Percentiles rank a stretch among this genome's conserved stretches.
These are phyloP conservation scores for Tipula vernalis DNA, from an alignment of 2,888 invertebrate genomes.

Conservation along the genomic window DNA sequence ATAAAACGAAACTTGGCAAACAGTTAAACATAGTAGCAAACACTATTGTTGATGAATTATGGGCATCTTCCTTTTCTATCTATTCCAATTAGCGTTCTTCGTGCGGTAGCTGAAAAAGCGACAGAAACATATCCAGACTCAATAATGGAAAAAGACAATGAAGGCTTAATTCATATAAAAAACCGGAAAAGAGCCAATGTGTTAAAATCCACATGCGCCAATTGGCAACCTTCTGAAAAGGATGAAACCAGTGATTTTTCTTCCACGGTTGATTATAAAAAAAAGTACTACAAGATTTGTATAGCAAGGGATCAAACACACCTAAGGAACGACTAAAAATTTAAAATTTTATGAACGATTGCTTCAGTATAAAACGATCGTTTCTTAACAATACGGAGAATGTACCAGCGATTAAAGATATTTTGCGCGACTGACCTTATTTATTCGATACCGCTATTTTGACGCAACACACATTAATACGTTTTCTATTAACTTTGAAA, in stretches of 20 bases:
- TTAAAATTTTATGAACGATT: not conserved
- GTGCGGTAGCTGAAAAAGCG: not conserved
- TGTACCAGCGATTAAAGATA: not conserved
- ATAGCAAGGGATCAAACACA: not conserved
- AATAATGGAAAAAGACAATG: not conserved
- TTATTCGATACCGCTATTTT: slow-evolving; percentile 6
- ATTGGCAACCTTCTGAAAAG: not conserved
- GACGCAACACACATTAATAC: not conserved
- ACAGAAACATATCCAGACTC: slow-evolving; percentile 1
- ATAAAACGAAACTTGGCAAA: not conserved
- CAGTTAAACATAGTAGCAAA: slow-evolving; percentile 1
- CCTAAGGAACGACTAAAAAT: not conserved
- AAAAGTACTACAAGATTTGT: not conserved
- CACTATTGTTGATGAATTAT: slow-evolving; percentile 5
- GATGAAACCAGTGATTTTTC: not conserved
- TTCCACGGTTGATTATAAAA: not conserved
- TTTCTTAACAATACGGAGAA: slow-evolving; percentile 12
- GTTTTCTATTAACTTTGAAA: too few relatives aligned
- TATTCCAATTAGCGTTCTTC: not conserved
- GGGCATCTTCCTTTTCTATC: not conserved
- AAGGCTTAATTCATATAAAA: slow-evolving; percentile 9
- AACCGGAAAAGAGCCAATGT: not conserved
- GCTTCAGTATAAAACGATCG: not conserved
- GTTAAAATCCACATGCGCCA: not conserved
- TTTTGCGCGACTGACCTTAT: slow-evolving; percentile 11